Conservation (phyloP, 2,797 vertebrate species). For the Dromococcyx pavoninus region DNA sequence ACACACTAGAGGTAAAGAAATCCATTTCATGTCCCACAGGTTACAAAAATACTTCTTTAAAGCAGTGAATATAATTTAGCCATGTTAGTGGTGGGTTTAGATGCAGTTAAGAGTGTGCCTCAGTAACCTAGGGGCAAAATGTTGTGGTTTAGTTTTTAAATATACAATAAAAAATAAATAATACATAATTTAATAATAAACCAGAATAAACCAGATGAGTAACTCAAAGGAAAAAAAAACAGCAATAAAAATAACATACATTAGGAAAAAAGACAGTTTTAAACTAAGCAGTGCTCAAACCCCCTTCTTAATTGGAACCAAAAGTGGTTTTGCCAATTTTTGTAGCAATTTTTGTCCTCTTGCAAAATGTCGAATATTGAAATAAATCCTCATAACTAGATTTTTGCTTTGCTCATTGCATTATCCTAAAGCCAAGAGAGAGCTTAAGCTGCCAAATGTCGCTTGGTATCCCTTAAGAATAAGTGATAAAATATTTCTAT, state of each 20-base stretch:
- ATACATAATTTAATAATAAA: too few relatives aligned
- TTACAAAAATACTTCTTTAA: not conserved
- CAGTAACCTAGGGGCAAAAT: not conserved
- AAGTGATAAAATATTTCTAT: not conserved
- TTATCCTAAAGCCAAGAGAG: not conserved
- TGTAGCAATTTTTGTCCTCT: not conserved
- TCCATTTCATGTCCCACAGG: rapidly evolving
- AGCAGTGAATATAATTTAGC: not conserved
- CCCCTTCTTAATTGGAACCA: not conserved
- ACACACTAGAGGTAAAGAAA: conserved; percentile 86
- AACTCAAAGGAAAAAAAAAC: not conserved
- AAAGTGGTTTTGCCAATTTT: not conserved
- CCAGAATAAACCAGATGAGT: not conserved
- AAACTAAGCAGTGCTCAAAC: not conserved
- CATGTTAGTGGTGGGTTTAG: not conserved
- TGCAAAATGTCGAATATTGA: not conserved
- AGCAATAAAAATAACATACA: not conserved
- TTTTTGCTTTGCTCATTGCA: not conserved
- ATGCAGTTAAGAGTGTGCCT: not conserved
- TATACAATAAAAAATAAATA: not conserved
- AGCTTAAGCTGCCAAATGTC: not conserved
- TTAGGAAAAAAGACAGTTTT: not conserved
- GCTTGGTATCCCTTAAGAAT: not conserved
- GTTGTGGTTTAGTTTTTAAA: not conserved
- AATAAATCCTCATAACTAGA: not conserved